Base-by-base conservation (phyloP, 2,797 vertebrate genomes). In the Sebastes jordani region DNA sequence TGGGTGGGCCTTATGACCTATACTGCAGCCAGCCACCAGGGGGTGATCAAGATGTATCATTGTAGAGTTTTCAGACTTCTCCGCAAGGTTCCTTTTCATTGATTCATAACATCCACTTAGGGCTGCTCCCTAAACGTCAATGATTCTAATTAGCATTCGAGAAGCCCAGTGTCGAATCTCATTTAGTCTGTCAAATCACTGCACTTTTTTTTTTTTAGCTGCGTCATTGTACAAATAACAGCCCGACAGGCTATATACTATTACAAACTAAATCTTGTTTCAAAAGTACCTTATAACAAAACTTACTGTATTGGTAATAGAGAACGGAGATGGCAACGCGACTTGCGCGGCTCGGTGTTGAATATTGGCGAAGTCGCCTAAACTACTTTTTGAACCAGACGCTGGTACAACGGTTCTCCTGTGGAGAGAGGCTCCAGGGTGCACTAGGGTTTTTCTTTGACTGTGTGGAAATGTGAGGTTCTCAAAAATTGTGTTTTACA, bases 291-390 rank as follows among this genome's bases (percentile, higher is more conserved):
- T 4, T 9, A 59, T 18, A 13, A 22, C 38, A 11, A 46, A 60
- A 38, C 11, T 42, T 1, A 25, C 22, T 27, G 14, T 20, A 20
- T 36, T 36, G 22, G 14, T 22, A 13, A 52, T 10, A 3, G 20
- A 18, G 36, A 20, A 13, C 2, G 11, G 22, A 46, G 42, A 46
- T 0, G 16, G 42, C 42, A 46, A 46, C 16, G 0, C 16, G 42
- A 46, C 42, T 46, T 46, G 16, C 16, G 3, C 16, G 0, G 42
- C 16, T 46, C 16, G 0, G 42, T 46, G 42, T 16, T 46, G 0
- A 46, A 46, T 46, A 20, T 46, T 30, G 27, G 20, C 59, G 3
- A 32, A 34, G 30, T 61, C 10, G 11, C 20, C 10, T 36, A 14
- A 62, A 22, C 30, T 61, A n/a, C 27, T 61, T 46, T 46, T 46